Evolutionary conservation across 2,113 vertebrate genomes (phyloP).

Genomic region (Climacteris rufus): DNA sequence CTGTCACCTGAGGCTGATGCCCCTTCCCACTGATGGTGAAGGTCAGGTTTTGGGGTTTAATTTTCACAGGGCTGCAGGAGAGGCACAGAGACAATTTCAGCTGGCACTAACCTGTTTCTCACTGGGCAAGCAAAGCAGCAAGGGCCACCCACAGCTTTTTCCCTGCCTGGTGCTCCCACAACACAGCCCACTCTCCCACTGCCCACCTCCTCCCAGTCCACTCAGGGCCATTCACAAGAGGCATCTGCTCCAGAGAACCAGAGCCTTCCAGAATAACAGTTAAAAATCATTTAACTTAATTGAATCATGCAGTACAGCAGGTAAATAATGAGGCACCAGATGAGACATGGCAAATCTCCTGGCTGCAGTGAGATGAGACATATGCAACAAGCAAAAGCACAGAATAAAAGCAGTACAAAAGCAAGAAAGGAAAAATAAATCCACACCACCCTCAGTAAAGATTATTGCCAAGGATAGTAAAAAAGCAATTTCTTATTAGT

Average conservation of each 20-base stretch:
- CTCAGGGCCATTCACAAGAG: background rate
- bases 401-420: background rate
- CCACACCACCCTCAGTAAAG: background rate
- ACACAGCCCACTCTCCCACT: too few species aligned
- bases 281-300: background rate
- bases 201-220: background rate
- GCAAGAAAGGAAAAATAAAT: background rate
- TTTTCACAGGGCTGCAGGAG: constrained; percentile 24
- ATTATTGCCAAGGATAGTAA: background rate
- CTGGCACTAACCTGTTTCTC: background rate
- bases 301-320: background rate
- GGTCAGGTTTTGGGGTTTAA: constrained; percentile 60
- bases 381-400: background rate
- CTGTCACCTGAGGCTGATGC: constrained; percentile 75
- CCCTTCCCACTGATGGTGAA: constrained; percentile 84
- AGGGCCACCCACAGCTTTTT: accelerated
- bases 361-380: background rate
- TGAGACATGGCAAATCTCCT: background rate
- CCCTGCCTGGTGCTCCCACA: background rate
- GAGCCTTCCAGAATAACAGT: background rate
- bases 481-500: background rate
- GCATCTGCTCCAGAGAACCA: background rate
- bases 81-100: background rate
- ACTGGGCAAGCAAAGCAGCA: background rate
- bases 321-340: background rate